phyloP scores from a whole-genome alignment of 2,888 invertebrate species.

The Macroteleia sp. region DNA sequence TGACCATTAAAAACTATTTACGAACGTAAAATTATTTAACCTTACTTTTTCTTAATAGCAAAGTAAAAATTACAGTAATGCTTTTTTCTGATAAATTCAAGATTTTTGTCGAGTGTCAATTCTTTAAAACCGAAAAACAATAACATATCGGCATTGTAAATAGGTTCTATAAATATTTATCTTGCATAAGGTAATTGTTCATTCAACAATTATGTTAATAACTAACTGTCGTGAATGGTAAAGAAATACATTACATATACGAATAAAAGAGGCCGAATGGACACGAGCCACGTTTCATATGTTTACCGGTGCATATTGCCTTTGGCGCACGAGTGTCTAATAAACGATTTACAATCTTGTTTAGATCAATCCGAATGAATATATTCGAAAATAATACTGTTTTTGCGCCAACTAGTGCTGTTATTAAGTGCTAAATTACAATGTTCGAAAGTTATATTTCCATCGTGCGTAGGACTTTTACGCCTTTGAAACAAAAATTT shows the following conservation, averaged over 20 bases:
- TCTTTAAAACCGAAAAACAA: slow-evolving; percentile 15
- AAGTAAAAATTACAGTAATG: too few species aligned
- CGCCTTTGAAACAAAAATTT: too few species aligned
- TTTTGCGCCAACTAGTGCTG: too few species aligned
- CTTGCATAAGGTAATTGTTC: slow-evolving; percentile 54
- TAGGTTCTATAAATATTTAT: slow-evolving; percentile 44
- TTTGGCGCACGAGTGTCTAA: slow-evolving; percentile 15
- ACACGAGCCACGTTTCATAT: slow-evolving; percentile 7
- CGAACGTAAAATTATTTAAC: too few species aligned
- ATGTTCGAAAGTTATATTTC: too few species aligned
- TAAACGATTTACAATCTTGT: slow-evolving; percentile 19
- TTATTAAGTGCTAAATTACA: too few species aligned
- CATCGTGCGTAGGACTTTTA: too few species aligned
- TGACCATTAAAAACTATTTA: too few species aligned
- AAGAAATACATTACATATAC: slow-evolving; percentile 40
- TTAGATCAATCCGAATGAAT: background rate
- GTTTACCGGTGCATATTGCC: slow-evolving; percentile 31
- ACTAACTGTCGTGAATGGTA: slow-evolving; percentile 37
- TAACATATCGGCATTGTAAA: slow-evolving; percentile 7
- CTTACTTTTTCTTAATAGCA: too few species aligned
- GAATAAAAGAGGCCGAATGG: slow-evolving; percentile 36
- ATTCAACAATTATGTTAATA: slow-evolving; percentile 56
- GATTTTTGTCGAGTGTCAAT: background rate
- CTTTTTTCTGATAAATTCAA: background rate
- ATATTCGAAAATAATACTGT: too few species aligned